Evolutionary conservation across 2,113 vertebrate species (phyloP).

Genomic region (Pseudonaja textilis): DNA sequence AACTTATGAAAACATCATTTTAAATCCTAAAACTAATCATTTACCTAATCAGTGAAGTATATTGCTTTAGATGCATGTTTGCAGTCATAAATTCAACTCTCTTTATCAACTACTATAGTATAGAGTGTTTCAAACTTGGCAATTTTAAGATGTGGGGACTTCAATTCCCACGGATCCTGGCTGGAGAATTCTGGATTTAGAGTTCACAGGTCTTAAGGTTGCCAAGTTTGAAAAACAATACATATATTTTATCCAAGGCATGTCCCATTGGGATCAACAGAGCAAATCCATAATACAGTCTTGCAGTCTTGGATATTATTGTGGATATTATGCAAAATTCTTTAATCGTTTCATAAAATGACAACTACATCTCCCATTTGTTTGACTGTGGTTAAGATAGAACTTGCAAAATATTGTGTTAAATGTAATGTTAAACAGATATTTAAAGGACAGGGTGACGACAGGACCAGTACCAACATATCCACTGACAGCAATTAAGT

Average conservation of each 20-base stretch:
- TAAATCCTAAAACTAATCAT: background rate
- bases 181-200: background rate
- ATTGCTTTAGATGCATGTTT: background rate
- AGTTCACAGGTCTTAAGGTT: background rate
- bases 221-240: background rate
- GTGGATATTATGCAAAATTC: background rate
- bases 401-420: constrained; percentile 28
- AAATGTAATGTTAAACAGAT: constrained; percentile 35
- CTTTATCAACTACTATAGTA: background rate
- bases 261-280: background rate
- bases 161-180: background rate
- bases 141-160: background rate
- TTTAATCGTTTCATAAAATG: constrained; percentile 6
- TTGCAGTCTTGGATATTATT: background rate
- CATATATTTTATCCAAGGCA: background rate
- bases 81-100: background rate
- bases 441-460: constrained; percentile 43
- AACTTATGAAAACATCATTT: background rate
- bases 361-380: background rate
- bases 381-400: background rate
- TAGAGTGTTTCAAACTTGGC: background rate
- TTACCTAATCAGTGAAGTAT: background rate
- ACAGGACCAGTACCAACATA: constrained; percentile 21
- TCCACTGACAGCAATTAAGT: constrained; percentile 36
- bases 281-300: background rate